Base-by-base conservation (phyloP, 2,113 vertebrate species). In the Callipepla californica region DNA sequence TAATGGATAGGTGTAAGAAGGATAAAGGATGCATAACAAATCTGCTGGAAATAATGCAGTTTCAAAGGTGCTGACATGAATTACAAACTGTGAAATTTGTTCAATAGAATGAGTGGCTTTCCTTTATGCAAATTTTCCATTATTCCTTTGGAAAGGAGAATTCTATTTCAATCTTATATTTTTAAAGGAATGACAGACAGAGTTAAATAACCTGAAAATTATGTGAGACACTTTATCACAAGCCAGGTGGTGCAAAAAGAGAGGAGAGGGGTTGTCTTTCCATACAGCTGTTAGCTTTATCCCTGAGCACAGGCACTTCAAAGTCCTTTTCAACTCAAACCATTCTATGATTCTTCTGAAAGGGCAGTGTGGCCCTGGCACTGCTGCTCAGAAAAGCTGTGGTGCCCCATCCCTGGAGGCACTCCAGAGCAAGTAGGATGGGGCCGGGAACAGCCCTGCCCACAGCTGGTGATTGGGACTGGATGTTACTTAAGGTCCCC, bases 11-110 rank as follows among this genome's bases (percentile, higher is more conserved):
- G 13, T 66, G 55, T 36, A 69, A 80, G 84, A 77, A 78, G 69
- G 21, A 26, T 80, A 90, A 80, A 61, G 50, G 50, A 77, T 0
- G 0, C 40, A 38, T 76, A 57, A 92, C 86, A 70, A 65, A 94
- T 86, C 61, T 74, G 73, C 80, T 83, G 84, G 77, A 83, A 90
- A 85, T 40, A 79, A 95, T 17, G 30, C 7, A 1, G 22, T 57
- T 73, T 83, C 62, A 25, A 69, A 70, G 77, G 63, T 40, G 42
- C 77, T 89, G 93, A 44, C 80, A 69, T 30, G 68, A 95, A 86
- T 84, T 80, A 77, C 68, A 88, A 77, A 90, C 73, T 61, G 59
- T 38, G 9, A 80, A 85, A 90, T 83, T 73, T 80, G 44, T 66
- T 90, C 84, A 22, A 23, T 50, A 66, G 87, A 83, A 77, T 34